Evolutionary conservation across 64 coral and sea anemone species (phyloP), one percentile per base, ranked within the genome.

Genomic region (Stichodactyla helianthus): DNA sequence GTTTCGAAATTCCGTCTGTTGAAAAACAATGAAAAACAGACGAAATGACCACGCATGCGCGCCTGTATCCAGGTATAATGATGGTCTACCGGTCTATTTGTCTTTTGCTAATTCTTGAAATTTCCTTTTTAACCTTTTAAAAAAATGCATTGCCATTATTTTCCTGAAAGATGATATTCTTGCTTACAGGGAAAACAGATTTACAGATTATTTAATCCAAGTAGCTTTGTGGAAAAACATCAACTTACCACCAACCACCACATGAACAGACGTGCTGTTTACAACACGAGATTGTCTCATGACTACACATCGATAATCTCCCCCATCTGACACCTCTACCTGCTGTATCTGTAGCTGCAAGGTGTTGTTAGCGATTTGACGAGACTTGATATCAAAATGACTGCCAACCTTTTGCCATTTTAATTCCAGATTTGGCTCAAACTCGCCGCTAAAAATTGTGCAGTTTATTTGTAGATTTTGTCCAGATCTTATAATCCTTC

Each of bases 391-490:
- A 27, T 74, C 68, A 0, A 8, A 10, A 31, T 11, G 8, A 12
- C 6, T 81, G 52, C 78, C 78, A 81, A 7, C 51, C 54, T 81
- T 81, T 17, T 51, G 17, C 78, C 78, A 81, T 51, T 52, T 51
- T 51, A 81, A 16, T 20, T 20, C 78, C 15, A 52, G 51, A 81
- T 81, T 81, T 74, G 68, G 27, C 7, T 23, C n/a, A 74, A 6
- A 27, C 8, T 35, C 26, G 1, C 23, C 10, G 68, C 68, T 23
- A 74, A 74, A 27, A 26, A 31, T 23, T 19, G 68, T 74, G 12
- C 68, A 74, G 25, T 74, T 74, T 74, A 74, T 74, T 35, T 28
- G 68, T 74, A 74, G 68, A 74, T 13, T 74, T 74, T 74, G n/a
- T 31, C 68, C 68, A 10, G 8, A 27, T 74, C 25, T 10, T 26